Conservation (phyloP, 2,797 vertebrate species). For the Falco rusticolus region DNA sequence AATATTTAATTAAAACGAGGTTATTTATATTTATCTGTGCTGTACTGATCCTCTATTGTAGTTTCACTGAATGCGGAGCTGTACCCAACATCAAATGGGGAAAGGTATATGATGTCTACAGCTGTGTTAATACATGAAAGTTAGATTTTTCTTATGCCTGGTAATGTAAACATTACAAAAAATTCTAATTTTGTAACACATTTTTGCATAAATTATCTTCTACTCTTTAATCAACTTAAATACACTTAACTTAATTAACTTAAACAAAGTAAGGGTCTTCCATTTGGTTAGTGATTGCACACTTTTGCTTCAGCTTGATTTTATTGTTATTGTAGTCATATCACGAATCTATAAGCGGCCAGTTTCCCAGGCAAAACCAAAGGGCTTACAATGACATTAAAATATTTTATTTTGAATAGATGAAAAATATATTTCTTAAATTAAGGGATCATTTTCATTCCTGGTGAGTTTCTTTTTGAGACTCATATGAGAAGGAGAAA, state of each 20-base stretch:
- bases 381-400: not conserved
- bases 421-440: constrained; percentile 47
- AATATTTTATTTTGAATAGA: constrained; percentile 34
- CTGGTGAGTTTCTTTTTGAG: constrained; percentile 56
- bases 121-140: not conserved
- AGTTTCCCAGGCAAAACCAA: not conserved
- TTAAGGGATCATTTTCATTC: constrained; percentile 48
- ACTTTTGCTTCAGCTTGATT: not conserved
- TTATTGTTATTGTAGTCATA: not conserved
- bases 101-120: not conserved
- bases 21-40: not conserved
- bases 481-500: constrained; percentile 21
- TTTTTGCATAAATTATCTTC: not conserved
- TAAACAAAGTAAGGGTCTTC: not conserved
- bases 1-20: not conserved
- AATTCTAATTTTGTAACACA: constrained; percentile 3
- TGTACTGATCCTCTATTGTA: not conserved
- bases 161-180: not conserved
- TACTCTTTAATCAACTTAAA: not conserved
- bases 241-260: not conserved
- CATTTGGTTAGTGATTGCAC: not conserved
- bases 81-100: not conserved
- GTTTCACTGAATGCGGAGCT: not conserved
- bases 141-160: constrained; percentile 7
- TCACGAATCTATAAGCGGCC: not conserved